phyloP scores from a whole-genome alignment of 2,888 invertebrate species.

The Monochamus alternatus region DNA sequence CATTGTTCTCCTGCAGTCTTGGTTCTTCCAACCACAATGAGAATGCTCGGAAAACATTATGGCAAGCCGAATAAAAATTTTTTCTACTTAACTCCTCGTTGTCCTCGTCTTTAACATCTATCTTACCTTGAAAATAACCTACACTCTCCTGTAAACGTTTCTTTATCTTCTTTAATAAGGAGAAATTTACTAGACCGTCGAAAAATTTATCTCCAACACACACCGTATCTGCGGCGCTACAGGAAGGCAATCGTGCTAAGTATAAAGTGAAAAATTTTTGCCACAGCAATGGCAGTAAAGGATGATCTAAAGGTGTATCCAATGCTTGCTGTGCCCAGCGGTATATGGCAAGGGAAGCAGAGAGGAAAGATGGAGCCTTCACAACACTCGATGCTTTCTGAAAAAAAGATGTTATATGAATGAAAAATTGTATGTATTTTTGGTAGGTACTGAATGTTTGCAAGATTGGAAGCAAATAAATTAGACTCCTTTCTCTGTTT shows the following conservation, averaged over 20 bases:
- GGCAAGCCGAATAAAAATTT: constrained; percentile 66
- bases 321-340: constrained; percentile 84
- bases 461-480: no score
- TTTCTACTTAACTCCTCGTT: constrained; percentile 54
- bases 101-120: constrained; percentile 68
- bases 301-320: constrained; percentile 79
- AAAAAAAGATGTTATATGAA: constrained; percentile 53
- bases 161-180: constrained; percentile 80
- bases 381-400: constrained; percentile 76
- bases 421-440: no score
- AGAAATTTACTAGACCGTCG: constrained; percentile 79
- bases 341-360: constrained; percentile 77
- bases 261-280: constrained; percentile 85
- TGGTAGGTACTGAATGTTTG: no score
- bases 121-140: constrained; percentile 72
- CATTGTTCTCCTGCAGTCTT: constrained; percentile 78
- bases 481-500: no score
- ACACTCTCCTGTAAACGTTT: constrained; percentile 78
- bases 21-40: constrained; percentile 87
- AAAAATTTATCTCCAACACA: constrained; percentile 85
- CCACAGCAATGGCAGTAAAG: constrained; percentile 81
- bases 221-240: constrained; percentile 73
- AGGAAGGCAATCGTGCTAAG: constrained; percentile 75
- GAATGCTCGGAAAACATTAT: constrained; percentile 72
- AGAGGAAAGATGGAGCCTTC: constrained; percentile 74